A percentile compares a stretch with the other conserved stretches of the same genome.
phyloP scores from a whole-genome alignment of 30 jellyfish, hydroid and myxozoan genomes.

The Sanderia malayensis region DNA sequence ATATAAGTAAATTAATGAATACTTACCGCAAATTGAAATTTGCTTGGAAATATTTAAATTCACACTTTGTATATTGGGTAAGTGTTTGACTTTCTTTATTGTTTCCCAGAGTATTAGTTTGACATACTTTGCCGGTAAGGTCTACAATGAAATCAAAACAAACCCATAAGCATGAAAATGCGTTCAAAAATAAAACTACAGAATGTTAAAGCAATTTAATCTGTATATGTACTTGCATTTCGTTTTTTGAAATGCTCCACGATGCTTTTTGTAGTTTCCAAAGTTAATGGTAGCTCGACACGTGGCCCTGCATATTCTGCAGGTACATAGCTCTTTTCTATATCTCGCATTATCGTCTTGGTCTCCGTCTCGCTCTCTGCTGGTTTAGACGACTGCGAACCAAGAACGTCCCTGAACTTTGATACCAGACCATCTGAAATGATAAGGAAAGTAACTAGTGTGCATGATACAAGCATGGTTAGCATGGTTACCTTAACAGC shows the following conservation, averaged over 20 bases:
- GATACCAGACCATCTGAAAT: slow-evolving; percentile 38
- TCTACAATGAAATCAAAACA: slow-evolving; percentile 19
- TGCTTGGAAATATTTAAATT: slow-evolving; percentile 61
- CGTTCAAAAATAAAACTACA: no score
- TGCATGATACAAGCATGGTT: no score
- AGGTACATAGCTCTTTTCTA: slow-evolving; percentile 35
- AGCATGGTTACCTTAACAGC: no score
- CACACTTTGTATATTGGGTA: slow-evolving; percentile 53
- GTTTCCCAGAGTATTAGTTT: slow-evolving; percentile 67
- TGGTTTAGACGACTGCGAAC: slow-evolving; percentile 18
- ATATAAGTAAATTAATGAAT: no score
- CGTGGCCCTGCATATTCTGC: slow-evolving; percentile 65
- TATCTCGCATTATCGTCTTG: slow-evolving; percentile 12
- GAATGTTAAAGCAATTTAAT: no score
- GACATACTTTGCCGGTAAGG: slow-evolving; percentile 70
- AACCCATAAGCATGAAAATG: no score
- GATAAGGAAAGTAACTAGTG: background rate
- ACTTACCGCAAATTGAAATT: slow-evolving; percentile 71
- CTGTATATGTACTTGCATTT: slow-evolving; percentile 58
- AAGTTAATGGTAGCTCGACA: slow-evolving; percentile 53
- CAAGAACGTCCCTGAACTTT: slow-evolving; percentile 30
- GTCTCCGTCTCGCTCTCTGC: slow-evolving; percentile 9
- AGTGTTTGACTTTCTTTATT: slow-evolving; percentile 19
- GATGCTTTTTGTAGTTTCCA: slow-evolving; percentile 30
- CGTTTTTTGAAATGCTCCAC: slow-evolving; percentile 59